Conservation (phyloP, 2,888 invertebrate species). For the Leptinotarsa tumamoca region DNA sequence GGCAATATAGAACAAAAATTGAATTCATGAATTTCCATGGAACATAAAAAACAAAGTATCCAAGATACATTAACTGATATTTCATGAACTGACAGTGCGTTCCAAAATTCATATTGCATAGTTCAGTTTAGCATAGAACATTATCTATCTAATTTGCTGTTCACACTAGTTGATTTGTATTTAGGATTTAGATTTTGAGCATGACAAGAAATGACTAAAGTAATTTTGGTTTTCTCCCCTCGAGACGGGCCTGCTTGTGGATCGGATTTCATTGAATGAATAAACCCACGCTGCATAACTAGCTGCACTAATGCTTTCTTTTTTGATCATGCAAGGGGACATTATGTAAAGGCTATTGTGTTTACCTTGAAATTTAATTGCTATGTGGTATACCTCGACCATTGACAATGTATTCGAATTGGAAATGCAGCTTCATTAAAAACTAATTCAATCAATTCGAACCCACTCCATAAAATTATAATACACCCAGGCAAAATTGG, state of each 20-base stretch:
- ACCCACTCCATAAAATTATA: slow-evolving; percentile 34
- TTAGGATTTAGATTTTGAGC: too few relatives aligned
- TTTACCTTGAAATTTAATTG: slow-evolving; percentile 42
- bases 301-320: slow-evolving; percentile 34
- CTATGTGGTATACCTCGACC: slow-evolving; percentile 28
- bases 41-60: too few relatives aligned
- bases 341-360: slow-evolving; percentile 41
- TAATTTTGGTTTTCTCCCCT: neutral
- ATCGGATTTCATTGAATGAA: slow-evolving; percentile 25
- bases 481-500: slow-evolving; percentile 43
- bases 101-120: too few relatives aligned
- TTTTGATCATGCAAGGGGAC: slow-evolving; percentile 33
- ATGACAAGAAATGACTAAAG: too few relatives aligned
- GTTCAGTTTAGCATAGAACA: too few relatives aligned
- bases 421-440: slow-evolving; percentile 37
- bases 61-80: too few relatives aligned
- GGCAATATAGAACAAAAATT: too few relatives aligned
- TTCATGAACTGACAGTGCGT: too few relatives aligned
- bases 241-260: neutral
- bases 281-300: slow-evolving; percentile 11
- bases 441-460: slow-evolving; percentile 38
- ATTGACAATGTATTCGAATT: slow-evolving; percentile 29
- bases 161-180: too few relatives aligned
- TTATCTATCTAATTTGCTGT: too few relatives aligned
- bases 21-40: too few relatives aligned